Evolutionary conservation across 1,140 invertebrate genomes (phyloP).

Genomic region (Ceratosolen fusciceps): DNA sequence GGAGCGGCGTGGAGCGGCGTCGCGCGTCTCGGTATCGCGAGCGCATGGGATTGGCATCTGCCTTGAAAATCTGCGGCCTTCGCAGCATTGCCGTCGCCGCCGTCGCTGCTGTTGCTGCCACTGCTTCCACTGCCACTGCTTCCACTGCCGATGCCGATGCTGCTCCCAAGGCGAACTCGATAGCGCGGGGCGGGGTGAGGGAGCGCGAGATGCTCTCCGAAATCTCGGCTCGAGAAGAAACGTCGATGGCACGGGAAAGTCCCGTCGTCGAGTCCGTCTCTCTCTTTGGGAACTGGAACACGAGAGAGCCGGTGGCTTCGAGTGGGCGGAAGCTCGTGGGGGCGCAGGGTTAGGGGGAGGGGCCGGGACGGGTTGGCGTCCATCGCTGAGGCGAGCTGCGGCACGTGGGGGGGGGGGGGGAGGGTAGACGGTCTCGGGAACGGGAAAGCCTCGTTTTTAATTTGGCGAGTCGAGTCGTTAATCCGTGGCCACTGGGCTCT

Average conservation of each 20-base stretch:
- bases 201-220: conserved; percentile 4
- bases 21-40: conserved; percentile 21
- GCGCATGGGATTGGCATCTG: conserved; percentile 47
- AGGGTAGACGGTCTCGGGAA: too few relatives aligned
- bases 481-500: background rate
- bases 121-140: too few relatives aligned
- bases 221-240: background rate
- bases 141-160: too few relatives aligned
- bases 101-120: too few relatives aligned
- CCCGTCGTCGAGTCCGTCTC: background rate
- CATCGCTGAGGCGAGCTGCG: too few relatives aligned
- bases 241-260: conserved; percentile 4
- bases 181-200: conserved; percentile 16
- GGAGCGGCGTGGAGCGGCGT: background rate
- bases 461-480: background rate
- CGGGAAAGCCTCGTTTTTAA: conserved; percentile 9
- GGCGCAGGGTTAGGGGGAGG: too few relatives aligned
- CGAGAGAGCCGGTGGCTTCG: too few relatives aligned
- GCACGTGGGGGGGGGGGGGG: too few relatives aligned
- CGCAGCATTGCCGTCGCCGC: too few relatives aligned
- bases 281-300: background rate
- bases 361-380: too few relatives aligned
- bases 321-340: too few relatives aligned
- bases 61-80: conserved; percentile 47
- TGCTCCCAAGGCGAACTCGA: conserved; percentile 39